A percentile compares a stretch with the other conserved stretches of the same genome.
Evolutionary conservation across 2,888 invertebrate genomes (phyloP).

Genomic region (Neoaliturus tenellus): DNA sequence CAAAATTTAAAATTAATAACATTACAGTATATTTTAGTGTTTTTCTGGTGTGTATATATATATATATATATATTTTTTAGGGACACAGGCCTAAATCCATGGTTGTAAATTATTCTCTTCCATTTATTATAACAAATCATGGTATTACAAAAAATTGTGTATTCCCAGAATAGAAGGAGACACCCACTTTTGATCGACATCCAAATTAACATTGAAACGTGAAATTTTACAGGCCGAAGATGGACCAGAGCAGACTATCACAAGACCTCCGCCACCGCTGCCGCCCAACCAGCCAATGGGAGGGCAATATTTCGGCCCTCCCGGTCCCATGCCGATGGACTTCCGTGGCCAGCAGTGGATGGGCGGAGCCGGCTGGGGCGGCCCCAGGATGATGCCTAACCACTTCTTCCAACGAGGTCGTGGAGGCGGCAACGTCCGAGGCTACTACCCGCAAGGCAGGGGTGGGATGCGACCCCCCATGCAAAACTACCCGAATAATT

Average conservation of each 20-base stretch:
- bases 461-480: not conserved
- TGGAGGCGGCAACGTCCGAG: not conserved
- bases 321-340: slow-evolving; percentile 36
- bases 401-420: slow-evolving; percentile 19
- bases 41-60: no score
- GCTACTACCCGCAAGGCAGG: slow-evolving; percentile 21
- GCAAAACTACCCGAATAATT: slow-evolving; percentile 11
- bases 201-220: no score
- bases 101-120: no score
- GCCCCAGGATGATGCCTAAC: not conserved
- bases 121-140: no score
- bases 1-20: no score
- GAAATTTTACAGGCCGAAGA: slow-evolving; percentile 14
- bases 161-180: no score
- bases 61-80: no score
- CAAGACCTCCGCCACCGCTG: slow-evolving; percentile 2
- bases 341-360: slow-evolving; percentile 32
- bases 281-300: not conserved
- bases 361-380: not conserved
- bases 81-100: no score
- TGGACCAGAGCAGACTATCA: not conserved
- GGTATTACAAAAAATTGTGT: no score
- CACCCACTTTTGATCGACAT: no score
- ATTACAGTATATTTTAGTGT: no score
- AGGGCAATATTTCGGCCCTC: slow-evolving; percentile 4